Evolutionary conservation across 2,888 invertebrate species (phyloP), one percentile per base, ranked within the genome.

Genomic region (Drosophila borborema): DNA sequence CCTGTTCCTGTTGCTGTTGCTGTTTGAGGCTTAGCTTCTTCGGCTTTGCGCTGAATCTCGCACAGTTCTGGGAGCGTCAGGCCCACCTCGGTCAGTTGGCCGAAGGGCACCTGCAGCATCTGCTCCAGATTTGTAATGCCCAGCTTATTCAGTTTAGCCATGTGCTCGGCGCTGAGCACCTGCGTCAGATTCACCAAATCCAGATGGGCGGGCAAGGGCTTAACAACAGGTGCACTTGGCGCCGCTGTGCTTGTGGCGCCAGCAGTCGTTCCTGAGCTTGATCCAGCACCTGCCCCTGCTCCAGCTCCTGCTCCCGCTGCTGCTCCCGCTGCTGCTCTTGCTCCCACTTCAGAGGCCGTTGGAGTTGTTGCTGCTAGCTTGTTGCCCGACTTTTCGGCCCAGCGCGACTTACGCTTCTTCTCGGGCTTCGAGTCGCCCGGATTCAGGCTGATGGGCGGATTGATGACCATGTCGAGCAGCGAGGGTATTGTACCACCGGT

Each of bases 121-220:
- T 95, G 95, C 81, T 95, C 95, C 86, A 95, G 93, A 91, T 95
- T 95, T 64, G 94, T 94, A 51, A 95, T 94, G 63, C 95, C 95
- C 92, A 95, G 93, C 91, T 94, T 94, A 8, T 94, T 93, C 51
- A 95, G 93, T 84, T 95, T 95, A n/a, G 94, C 93, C 88, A 95
- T 95, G 89, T 95, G 95, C 70, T 94, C 94, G 6, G 93, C 92
- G 64, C 94, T 94, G 66, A 95, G 92, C 58, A 95, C 94, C 51
- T 94, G 94, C 18, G 94, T 94, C 77, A 95, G 92, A 91, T 95
- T 95, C 90, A 94, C 94, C 66, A 95, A 93, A 91, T 94, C 94
- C 75, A 95, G 91, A 82, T 95, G 94, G 86, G 94, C 92, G 58
- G 82, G 90, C 41, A 87, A 12, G 1, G 73, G 18, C n/a, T 81